Percentiles rank a stretch among this genome's conserved stretches.
Conservation (phyloP, 2,113 vertebrate species). For the Channa maculata region DNA sequence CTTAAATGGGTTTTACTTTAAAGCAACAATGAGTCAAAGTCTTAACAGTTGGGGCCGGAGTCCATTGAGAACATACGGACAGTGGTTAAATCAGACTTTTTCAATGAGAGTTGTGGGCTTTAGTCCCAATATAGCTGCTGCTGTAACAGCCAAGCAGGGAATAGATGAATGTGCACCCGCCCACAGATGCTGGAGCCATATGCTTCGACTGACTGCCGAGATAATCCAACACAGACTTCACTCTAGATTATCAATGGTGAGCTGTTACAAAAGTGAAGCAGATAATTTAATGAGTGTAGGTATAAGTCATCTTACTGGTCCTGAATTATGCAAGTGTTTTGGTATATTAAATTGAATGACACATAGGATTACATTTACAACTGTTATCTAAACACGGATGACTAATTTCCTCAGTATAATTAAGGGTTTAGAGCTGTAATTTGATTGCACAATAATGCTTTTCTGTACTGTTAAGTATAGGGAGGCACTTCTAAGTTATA, state of each 20-base stretch:
- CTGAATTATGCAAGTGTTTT: neutral
- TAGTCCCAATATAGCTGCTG: constrained; percentile 56
- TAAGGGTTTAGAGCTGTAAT: too few relatives aligned
- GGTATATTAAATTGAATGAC: too few relatives aligned
- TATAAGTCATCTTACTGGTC: constrained; percentile 11
- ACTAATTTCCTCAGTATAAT: neutral
- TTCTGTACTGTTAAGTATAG: too few relatives aligned
- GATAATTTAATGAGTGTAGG: constrained; percentile 24
- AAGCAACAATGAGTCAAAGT: constrained; percentile 40
- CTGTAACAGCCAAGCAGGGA: constrained; percentile 48
- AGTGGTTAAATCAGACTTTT: constrained; percentile 73
- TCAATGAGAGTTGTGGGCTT: constrained; percentile 79
- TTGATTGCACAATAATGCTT: too few relatives aligned
- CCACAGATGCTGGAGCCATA: constrained; percentile 78
- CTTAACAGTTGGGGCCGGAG: constrained; percentile 62
- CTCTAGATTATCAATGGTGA: constrained; percentile 65
- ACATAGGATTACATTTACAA: neutral
- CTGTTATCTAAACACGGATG: neutral
- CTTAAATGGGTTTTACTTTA: constrained; percentile 5
- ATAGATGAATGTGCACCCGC: constrained; percentile 50
- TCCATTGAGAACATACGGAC: constrained; percentile 67
- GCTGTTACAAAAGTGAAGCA: constrained; percentile 57
- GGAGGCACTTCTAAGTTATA: too few relatives aligned
- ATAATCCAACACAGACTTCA: constrained; percentile 60
- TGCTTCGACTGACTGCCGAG: constrained; percentile 62